Percentiles rank a stretch among this genome's conserved stretches.
These are phyloP conservation scores for Boloria selene DNA, from an alignment of 2,888 invertebrate genomes.

Conservation along the genomic window DNA sequence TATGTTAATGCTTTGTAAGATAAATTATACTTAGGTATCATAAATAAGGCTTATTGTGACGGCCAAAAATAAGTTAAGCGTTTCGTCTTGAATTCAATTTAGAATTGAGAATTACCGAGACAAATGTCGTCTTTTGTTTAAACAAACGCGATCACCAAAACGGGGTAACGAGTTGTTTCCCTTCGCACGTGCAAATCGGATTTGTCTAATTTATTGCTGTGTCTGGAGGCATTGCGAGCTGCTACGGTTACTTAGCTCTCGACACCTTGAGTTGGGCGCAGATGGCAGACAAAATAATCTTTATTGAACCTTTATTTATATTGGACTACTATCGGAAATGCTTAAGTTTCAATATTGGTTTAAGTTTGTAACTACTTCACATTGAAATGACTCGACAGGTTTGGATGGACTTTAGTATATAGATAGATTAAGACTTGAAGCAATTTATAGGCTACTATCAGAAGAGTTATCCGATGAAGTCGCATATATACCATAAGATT, in stretches of 20 bases:
- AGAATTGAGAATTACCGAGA: slow-evolving; percentile 46
- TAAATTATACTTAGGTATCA: slow-evolving; percentile 9
- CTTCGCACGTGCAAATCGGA: slow-evolving; percentile 77
- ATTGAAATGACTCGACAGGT: too few species aligned
- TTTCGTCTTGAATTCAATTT: slow-evolving; percentile 45
- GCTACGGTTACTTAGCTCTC: slow-evolving; percentile 75
- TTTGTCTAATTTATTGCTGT: slow-evolving; percentile 79
- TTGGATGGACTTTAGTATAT: too few species aligned
- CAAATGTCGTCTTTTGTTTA: slow-evolving; percentile 60
- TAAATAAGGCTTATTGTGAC: slow-evolving; percentile 16
- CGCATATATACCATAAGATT: too few species aligned
- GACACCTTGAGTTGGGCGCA: slow-evolving; percentile 53
- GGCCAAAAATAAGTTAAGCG: slow-evolving; percentile 13
- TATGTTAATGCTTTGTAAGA: neutral
- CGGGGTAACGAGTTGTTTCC: slow-evolving; percentile 58
- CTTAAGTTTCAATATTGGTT: neutral
- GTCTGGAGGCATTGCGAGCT: slow-evolving; percentile 62
- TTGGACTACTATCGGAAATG: neutral
- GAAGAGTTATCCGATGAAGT: too few species aligned
- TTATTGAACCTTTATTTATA: neutral
- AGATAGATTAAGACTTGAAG: too few species aligned
- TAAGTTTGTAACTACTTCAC: too few species aligned
- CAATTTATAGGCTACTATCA: too few species aligned
- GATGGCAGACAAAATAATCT: slow-evolving; percentile 20
- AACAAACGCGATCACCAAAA: slow-evolving; percentile 62